Conservation (phyloP, 2,797 vertebrate species). For the Melanotaenia pygmaea region DNA sequence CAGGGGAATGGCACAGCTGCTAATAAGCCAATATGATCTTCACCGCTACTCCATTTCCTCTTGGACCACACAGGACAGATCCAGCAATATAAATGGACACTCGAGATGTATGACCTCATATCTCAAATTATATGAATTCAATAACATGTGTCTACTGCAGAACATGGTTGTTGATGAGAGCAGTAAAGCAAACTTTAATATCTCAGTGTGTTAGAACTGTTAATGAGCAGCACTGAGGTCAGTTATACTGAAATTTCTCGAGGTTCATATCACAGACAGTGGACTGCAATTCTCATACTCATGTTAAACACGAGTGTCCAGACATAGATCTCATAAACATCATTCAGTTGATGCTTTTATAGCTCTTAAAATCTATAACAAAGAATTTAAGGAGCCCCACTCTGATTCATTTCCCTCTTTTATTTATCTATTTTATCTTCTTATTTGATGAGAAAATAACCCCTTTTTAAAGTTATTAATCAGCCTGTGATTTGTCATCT, state of each 20-base stretch:
- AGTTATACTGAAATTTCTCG: constrained; percentile 63
- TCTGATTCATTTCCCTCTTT: constrained; percentile 43
- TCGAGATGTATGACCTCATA: constrained; percentile 73
- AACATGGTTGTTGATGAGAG: constrained; percentile 66
- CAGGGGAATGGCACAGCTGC: constrained; percentile 54
- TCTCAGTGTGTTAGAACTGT: constrained; percentile 72
- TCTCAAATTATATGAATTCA: constrained; percentile 78
- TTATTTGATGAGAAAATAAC: constrained; percentile 18
- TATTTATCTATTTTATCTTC: constrained; percentile 26
- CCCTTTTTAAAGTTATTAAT: constrained; percentile 55
- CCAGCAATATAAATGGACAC: constrained; percentile 63
- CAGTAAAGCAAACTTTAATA: constrained; percentile 81
- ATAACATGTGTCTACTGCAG: constrained; percentile 68
- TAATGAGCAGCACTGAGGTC: constrained; percentile 65
- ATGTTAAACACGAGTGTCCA: constrained; percentile 25
- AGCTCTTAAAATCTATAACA: constrained; percentile 39
- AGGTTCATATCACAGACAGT: constrained; percentile 33
- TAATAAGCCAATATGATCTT: constrained; percentile 68
- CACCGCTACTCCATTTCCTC: constrained; percentile 62
- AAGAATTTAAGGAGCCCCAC: constrained; percentile 34
- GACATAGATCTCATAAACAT: constrained; percentile 45
- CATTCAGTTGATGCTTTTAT: constrained; percentile 42
- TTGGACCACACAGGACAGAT: constrained; percentile 59
- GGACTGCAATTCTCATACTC: constrained; percentile 53
- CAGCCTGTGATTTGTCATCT: constrained; percentile 43